Percentiles rank a stretch among this genome's conserved stretches.
Evolutionary conservation across 2,113 vertebrate species (phyloP).

Genomic region (Pomatorhinus ruficollis): DNA sequence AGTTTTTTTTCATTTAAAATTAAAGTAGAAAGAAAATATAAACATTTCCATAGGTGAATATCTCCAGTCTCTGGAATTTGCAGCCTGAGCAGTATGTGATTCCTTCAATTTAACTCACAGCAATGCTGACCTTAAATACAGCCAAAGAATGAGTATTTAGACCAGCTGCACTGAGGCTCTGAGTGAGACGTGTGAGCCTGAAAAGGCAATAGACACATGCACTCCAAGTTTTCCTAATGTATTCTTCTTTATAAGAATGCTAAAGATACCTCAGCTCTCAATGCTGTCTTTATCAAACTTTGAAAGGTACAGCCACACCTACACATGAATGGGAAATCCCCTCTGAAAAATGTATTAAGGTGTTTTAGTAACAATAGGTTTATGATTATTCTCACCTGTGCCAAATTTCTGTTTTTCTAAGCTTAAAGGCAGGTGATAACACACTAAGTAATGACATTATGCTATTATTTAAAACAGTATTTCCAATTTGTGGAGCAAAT

Average conservation of each 20-base stretch:
- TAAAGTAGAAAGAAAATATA: neutral
- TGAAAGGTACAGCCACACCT: neutral
- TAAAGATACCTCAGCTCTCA: neutral
- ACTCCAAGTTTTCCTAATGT: neutral
- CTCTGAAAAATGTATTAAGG: neutral
- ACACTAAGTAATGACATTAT: neutral
- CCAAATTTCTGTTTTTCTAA: neutral
- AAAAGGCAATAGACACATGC: neutral
- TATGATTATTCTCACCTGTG: neutral
- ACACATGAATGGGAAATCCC: neutral
- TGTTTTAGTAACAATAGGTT: neutral
- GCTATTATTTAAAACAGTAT: neutral
- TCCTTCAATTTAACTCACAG: neutral
- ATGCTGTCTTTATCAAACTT: neutral
- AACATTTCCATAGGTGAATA: neutral
- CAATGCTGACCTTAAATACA: neutral
- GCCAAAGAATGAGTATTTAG: neutral
- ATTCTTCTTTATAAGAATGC: neutral
- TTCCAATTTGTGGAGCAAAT: neutral
- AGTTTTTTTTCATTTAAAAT: neutral
- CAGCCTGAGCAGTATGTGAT: neutral
- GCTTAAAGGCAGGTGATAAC: neutral
- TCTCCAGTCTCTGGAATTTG: neutral
- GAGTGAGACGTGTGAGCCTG: neutral
- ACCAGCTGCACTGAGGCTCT: neutral